Conservation (phyloP, 2,888 invertebrate genomes). For the Andricus curvator region DNA sequence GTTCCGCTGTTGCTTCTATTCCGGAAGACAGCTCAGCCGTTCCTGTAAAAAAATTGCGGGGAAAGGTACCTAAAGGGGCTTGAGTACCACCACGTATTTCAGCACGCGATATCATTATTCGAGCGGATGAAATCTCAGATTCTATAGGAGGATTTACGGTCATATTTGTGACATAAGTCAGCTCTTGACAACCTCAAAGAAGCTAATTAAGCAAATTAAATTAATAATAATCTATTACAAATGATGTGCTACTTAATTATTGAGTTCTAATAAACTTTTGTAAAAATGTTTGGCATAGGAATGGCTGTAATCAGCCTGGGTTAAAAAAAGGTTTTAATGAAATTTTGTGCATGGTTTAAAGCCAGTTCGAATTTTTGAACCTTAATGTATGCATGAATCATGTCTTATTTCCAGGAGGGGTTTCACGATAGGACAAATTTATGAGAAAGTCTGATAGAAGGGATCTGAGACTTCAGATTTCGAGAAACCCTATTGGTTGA, state of each 20-base stretch:
- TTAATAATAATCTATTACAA: neutral
- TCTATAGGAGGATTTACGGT: neutral
- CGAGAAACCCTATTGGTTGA: slow-evolving; percentile 15
- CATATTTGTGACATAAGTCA: neutral
- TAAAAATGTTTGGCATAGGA: neutral
- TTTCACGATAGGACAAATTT: slow-evolving; percentile 42
- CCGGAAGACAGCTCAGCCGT: neutral
- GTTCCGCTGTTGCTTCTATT: neutral
- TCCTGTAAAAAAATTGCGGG: neutral
- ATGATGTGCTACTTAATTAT: too few species aligned
- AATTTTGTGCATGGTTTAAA: neutral
- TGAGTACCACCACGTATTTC: neutral
- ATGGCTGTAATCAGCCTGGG: neutral
- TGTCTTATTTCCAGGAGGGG: neutral
- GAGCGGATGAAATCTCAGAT: neutral
- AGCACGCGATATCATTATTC: neutral
- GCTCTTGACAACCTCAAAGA: neutral
- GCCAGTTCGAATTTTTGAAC: neutral
- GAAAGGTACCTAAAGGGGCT: neutral
- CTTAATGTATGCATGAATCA: neutral
- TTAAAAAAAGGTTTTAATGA: neutral
- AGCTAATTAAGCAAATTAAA: neutral
- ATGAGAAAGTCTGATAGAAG: slow-evolving; percentile 42
- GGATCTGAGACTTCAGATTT: slow-evolving; percentile 48
- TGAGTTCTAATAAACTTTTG: too few species aligned